A percentile compares a stretch with the other conserved stretches of the same genome.
Evolutionary conservation across 2,888 invertebrate genomes (phyloP).

Genomic region (Oligia fasciuncula): DNA sequence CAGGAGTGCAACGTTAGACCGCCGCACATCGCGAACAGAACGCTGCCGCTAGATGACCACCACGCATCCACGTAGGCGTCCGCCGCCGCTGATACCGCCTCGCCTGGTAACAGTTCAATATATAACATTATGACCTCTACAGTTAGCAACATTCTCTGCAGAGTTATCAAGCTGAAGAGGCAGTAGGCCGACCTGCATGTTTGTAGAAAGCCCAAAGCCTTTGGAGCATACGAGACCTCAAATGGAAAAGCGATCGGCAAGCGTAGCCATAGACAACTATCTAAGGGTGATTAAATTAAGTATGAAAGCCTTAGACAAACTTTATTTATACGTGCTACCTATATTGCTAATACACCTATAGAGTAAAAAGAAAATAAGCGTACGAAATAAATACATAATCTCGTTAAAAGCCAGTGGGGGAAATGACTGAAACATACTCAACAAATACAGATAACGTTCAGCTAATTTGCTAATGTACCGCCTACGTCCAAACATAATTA

Average conservation of each 20-base stretch:
- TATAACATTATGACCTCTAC: background rate
- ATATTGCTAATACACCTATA: background rate
- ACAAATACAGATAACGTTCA: slow-evolving; percentile 28
- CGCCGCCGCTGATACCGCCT: slow-evolving; percentile 83
- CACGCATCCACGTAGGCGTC: slow-evolving; percentile 86
- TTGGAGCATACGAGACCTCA: background rate
- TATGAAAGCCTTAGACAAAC: background rate
- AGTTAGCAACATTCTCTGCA: background rate
- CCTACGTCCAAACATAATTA: slow-evolving; percentile 36
- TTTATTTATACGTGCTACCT: background rate
- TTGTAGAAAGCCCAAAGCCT: no score
- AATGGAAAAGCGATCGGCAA: background rate
- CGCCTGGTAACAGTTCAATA: slow-evolving; percentile 71
- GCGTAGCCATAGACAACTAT: background rate
- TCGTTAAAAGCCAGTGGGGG: slow-evolving; percentile 27
- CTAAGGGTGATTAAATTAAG: background rate
- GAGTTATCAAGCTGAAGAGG: background rate
- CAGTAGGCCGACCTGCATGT: background rate
- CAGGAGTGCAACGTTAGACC: slow-evolving; percentile 79
- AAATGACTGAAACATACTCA: slow-evolving; percentile 24
- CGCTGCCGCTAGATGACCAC: slow-evolving; percentile 84
- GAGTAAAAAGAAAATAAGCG: background rate
- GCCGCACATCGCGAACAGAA: slow-evolving; percentile 80
- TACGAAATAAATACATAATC: slow-evolving; percentile 34
- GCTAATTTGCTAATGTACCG: slow-evolving; percentile 45